A percentile compares a stretch with the other conserved stretches of the same genome.
Conservation (phyloP, 2,797 vertebrate genomes). For the Gambelia wislizenii region DNA sequence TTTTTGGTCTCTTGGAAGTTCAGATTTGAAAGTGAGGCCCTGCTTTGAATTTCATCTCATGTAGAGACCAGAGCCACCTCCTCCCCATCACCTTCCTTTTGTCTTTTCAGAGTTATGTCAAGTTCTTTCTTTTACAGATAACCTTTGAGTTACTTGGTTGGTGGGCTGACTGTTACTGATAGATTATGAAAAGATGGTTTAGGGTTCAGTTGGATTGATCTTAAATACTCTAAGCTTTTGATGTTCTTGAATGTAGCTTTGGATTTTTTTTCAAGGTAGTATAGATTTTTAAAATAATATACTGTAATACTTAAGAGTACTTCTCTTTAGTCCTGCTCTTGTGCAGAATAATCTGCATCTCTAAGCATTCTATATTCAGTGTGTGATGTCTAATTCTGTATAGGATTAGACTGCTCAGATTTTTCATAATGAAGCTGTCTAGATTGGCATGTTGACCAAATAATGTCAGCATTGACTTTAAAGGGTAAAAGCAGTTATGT, state of each 20-base stretch:
- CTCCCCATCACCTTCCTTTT: not conserved
- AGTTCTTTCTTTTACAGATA: not conserved
- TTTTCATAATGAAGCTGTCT: not conserved
- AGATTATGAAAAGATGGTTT: not conserved
- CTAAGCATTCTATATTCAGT: too few relatives aligned
- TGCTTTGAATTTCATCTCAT: not conserved
- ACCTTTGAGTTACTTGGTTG: not conserved
- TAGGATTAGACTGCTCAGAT: not conserved
- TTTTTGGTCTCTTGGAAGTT: not conserved
- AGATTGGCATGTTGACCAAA: not conserved
- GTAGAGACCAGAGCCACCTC: not conserved
- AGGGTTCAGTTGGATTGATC: not conserved
- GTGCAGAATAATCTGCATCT: too few relatives aligned
- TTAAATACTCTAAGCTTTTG: not conserved
- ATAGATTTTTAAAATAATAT: not conserved
- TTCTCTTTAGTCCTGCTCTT: not conserved
- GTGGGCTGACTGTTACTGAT: not conserved
- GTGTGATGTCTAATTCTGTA: too few relatives aligned
- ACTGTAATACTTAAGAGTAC: too few relatives aligned
- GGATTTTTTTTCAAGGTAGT: too few relatives aligned
- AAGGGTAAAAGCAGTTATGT: not conserved
- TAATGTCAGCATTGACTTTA: not conserved
- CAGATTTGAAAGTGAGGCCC: not conserved
- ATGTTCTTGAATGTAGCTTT: not conserved
- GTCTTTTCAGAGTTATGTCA: not conserved